A percentile compares a stretch with the other conserved stretches of the same genome.
These are phyloP conservation scores for Synergus laeviventris DNA, from an alignment of 2,888 invertebrate genomes.

Conservation along the genomic window DNA sequence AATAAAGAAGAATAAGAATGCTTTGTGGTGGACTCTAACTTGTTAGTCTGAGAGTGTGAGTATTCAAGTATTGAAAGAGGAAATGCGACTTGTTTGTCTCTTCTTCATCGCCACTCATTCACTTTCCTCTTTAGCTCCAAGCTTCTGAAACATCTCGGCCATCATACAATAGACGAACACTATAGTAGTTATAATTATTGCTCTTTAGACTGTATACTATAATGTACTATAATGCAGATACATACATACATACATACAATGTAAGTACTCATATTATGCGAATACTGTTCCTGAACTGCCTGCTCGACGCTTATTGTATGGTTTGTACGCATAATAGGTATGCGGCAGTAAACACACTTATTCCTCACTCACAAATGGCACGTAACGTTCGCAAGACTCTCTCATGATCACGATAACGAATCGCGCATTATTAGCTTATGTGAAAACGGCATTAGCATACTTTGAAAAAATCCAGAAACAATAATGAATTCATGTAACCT, in stretches of 20 bases:
- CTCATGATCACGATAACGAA: slow-evolving; percentile 11
- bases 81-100: slow-evolving; percentile 5
- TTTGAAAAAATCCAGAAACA: background rate
- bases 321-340: slow-evolving; percentile 24
- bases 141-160: slow-evolving; percentile 12
- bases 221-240: background rate
- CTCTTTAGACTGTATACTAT: background rate
- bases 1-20: background rate
- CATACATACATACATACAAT: too few relatives aligned
- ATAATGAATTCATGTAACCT: background rate
- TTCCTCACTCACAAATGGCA: slow-evolving; percentile 25
- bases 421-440: slow-evolving; percentile 9
- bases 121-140: slow-evolving; percentile 9
- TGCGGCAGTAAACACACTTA: slow-evolving; percentile 31
- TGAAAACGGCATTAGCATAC: background rate
- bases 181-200: background rate
- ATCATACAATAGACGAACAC: background rate
- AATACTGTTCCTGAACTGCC: background rate
- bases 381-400: slow-evolving; percentile 35
- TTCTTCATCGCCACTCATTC: slow-evolving; percentile 21
- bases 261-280: background rate
- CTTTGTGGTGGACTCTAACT: background rate
- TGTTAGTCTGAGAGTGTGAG: background rate
- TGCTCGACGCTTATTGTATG: background rate
- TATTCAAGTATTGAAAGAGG: background rate